Conservation (phyloP, 2,797 vertebrate species). For the Ataeniobius toweri region DNA sequence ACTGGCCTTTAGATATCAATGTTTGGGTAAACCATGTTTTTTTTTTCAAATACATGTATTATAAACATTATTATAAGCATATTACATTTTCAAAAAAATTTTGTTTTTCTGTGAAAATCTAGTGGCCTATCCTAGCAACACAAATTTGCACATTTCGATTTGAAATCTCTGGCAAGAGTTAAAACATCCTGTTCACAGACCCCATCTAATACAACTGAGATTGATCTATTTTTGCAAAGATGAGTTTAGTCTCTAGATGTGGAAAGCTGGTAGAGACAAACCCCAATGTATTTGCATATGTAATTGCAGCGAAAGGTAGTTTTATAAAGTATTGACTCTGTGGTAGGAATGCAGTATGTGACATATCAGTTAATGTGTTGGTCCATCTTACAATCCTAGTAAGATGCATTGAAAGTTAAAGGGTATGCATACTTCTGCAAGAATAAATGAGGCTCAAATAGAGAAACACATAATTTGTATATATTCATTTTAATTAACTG, state of each 20-base stretch:
- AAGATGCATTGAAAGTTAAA: background rate
- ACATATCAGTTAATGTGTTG: too few relatives aligned
- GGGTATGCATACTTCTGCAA: background rate
- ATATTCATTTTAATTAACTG: constrained; percentile 21
- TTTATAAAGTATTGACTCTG: background rate
- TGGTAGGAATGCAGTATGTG: background rate
- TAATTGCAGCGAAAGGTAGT: background rate
- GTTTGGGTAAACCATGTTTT: too few relatives aligned
- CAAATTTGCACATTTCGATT: background rate
- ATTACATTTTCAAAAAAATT: too few relatives aligned
- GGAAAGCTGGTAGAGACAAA: background rate
- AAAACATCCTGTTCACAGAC: background rate
- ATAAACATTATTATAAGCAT: too few relatives aligned
- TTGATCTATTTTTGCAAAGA: background rate
- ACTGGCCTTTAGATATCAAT: too few relatives aligned
- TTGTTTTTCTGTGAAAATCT: background rate
- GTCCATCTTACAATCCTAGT: background rate
- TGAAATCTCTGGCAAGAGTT: background rate
- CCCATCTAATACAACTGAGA: background rate
- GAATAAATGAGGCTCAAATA: constrained; percentile 19
- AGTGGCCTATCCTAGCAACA: background rate
- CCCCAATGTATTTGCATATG: background rate
- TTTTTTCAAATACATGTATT: too few relatives aligned
- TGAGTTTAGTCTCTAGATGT: background rate
- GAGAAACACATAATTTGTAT: constrained; percentile 9